Base-by-base conservation (phyloP, 2,888 invertebrate species). In the Gnatocerus cornutus region DNA sequence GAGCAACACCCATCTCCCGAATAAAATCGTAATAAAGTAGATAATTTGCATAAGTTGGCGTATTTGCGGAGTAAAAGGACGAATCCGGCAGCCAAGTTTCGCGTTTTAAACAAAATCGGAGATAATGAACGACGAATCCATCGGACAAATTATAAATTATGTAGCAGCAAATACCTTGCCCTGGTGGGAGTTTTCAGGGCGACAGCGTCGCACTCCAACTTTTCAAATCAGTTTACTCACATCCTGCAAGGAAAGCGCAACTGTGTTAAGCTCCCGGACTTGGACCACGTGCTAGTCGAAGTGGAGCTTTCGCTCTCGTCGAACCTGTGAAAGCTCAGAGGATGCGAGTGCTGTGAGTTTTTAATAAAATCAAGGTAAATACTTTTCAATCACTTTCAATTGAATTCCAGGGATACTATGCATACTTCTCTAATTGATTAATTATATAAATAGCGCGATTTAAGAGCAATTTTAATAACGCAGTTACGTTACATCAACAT, bases 121-220 rank as follows among this genome's bases (percentile, higher is more conserved):
- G 14, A 43, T 43, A 6, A 14, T 43, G n/a, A 14, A 59, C n/a
- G 16, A 45, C 13, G 21, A 27, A 14, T 58, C 45, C 12, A 46
- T 33, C 41, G 50, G 37, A 53, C 65, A 61, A 69, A 65, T 65
- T 58, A 48, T 53, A 53, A 66, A 65, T 66, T 61, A 69, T 69
- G 53, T 52, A 52, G 56, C 65, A 53, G 16, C 39, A 37, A 56
- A 43, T 66, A 66, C 66, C 66, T 63, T 66, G 68, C 68, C 55
- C 61, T 53, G 68, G 68, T 68, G 68, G 68, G 68, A 68, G 68
- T 68, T 43, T 52, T 52, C 53, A 62, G 61, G 67, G 67, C 67
- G 67, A 43, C 52, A 30, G 21, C 37, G 53, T 45, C 61, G 33
- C 52, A 62, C 46, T 50, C 52, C 10, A 43, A 33, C 39, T 45